phyloP scores from a whole-genome alignment of 2,888 invertebrate genomes.

The Limenitis camilla region DNA sequence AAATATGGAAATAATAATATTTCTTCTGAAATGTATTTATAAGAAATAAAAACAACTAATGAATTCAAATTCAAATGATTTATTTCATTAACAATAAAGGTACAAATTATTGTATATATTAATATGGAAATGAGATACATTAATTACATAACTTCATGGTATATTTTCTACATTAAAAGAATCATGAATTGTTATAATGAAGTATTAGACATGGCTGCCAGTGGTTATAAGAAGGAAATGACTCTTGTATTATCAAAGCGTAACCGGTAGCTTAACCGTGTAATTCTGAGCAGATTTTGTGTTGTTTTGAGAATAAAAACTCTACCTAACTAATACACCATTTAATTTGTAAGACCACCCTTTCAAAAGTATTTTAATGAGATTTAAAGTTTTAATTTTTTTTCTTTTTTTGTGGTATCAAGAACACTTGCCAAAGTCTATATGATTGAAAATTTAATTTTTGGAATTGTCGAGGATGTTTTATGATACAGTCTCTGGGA shows the following conservation, averaged over 20 bases:
- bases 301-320: constrained; percentile 39
- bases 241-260: constrained; percentile 44
- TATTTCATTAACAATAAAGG: no score
- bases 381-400: constrained; percentile 17
- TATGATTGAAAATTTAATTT: no score
- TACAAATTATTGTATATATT: no score
- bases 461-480: no score
- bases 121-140: no score
- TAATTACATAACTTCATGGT: no score
- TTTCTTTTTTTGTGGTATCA: constrained; percentile 39
- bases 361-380: constrained; percentile 19
- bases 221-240: constrained; percentile 48
- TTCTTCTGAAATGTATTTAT: no score
- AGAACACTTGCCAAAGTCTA: constrained; percentile 1
- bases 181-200: constrained; percentile 6
- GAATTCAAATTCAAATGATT: no score
- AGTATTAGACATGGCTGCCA: constrained; percentile 16
- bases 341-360: constrained; percentile 29
- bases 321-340: constrained; percentile 16
- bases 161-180: neutral
- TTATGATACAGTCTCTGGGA: no score
- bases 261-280: constrained; percentile 33
- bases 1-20: no score
- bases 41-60: no score
- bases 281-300: constrained; percentile 52